These are phyloP conservation scores for Galerucella nymphaeae DNA, from an alignment of 2,888 invertebrate genomes.

Conservation along the genomic window DNA sequence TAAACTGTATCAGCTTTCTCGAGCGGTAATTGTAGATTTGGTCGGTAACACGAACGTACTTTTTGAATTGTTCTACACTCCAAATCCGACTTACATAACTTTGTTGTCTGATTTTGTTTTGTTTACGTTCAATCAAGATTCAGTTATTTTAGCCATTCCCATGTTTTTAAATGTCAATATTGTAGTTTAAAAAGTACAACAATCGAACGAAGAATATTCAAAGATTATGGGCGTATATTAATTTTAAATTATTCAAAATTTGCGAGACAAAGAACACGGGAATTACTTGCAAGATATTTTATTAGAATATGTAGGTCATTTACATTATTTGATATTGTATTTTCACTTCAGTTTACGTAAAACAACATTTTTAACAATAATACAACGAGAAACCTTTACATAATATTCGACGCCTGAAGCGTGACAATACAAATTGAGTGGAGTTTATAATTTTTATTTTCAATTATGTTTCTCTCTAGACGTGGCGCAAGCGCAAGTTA, in stretches of 20 bases:
- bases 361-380: background rate
- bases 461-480: too few relatives aligned
- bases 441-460: too few relatives aligned
- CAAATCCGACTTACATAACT: constrained; percentile 25
- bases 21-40: constrained; percentile 7
- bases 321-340: background rate
- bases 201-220: constrained; percentile 14
- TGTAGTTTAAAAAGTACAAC: constrained; percentile 22
- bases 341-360: constrained; percentile 1
- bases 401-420: background rate
- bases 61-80: constrained; percentile 25
- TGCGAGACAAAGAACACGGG: constrained; percentile 6
- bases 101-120: constrained; percentile 25
- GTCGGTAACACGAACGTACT: constrained; percentile 19
- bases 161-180: constrained; percentile 28
- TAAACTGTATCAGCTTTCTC: constrained; percentile 8
- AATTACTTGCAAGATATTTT: constrained; percentile 3
- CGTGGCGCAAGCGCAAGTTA: too few relatives aligned
- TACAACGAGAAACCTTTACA: background rate
- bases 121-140: constrained; percentile 12
- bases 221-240: constrained; percentile 19
- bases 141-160: constrained; percentile 25
- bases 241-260: constrained; percentile 15
- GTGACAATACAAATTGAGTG: too few relatives aligned
- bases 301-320: constrained; percentile 3